A percentile compares a stretch with the other conserved stretches of the same genome.
Evolutionary conservation across 2,113 vertebrate species (phyloP).

Genomic region (Stigmatopora nigra): DNA sequence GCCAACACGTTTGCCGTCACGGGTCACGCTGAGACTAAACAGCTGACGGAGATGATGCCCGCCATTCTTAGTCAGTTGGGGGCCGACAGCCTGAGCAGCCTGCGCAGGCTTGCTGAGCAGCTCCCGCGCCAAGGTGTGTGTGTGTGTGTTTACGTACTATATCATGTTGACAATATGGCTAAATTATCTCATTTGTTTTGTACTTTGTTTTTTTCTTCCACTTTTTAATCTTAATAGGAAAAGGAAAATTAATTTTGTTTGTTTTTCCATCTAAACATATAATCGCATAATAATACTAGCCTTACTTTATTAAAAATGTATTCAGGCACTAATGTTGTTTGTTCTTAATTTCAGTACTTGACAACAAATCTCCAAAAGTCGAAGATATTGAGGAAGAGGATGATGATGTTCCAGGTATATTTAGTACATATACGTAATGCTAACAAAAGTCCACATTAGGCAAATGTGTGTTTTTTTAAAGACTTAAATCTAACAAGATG

Average conservation of each 20-base stretch:
- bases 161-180: not conserved
- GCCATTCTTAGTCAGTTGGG: slow-evolving; percentile 98
- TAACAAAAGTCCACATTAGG: too few species aligned
- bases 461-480: too few species aligned
- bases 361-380: slow-evolving; percentile 91
- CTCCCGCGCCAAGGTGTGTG: slow-evolving; percentile 76
- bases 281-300: too few species aligned
- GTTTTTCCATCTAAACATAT: too few species aligned
- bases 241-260: too few species aligned
- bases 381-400: slow-evolving; percentile 98
- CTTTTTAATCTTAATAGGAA: not conserved
- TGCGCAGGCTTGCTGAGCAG: slow-evolving; percentile 95
- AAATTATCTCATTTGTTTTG: too few species aligned
- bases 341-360: slow-evolving; percentile 60
- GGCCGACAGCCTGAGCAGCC: slow-evolving; percentile 94
- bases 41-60: slow-evolving; percentile 98
- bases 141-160: not conserved
- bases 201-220: not conserved
- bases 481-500: too few species aligned
- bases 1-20: slow-evolving; percentile 98
- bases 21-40: slow-evolving; percentile 94
- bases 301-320: too few species aligned
- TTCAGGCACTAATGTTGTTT: not conserved
- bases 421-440: too few species aligned
- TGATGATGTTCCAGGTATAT: slow-evolving; percentile 90